Evolutionary conservation across 2,113 vertebrate genomes (phyloP).

Genomic region (Trichomycterus rosablanca): DNA sequence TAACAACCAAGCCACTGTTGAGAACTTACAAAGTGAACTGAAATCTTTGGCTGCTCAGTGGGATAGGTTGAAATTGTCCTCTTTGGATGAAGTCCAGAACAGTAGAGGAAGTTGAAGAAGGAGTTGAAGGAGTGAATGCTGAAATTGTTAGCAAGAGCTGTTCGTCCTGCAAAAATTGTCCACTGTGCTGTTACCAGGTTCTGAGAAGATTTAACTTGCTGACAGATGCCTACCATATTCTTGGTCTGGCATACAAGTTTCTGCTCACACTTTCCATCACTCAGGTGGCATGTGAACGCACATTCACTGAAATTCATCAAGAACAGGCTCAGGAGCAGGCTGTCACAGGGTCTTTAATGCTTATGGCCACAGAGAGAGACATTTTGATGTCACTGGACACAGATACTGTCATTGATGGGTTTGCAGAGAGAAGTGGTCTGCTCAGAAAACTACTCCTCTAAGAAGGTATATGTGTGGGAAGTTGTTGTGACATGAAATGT

Average conservation of each 20-base stretch:
- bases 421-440: too few species aligned
- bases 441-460: too few species aligned
- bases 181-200: conserved; percentile 17
- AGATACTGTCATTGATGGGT: too few species aligned
- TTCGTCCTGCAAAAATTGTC: conserved; percentile 29
- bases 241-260: conserved; percentile 24
- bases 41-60: neutral
- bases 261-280: conserved; percentile 30
- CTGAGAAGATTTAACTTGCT: conserved; percentile 41
- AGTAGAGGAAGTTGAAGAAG: neutral
- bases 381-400: too few species aligned
- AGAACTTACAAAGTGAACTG: neutral
- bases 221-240: conserved; percentile 32
- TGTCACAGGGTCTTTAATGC: too few species aligned
- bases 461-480: too few species aligned
- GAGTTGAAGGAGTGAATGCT: neutral
- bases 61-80: neutral
- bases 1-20: neutral
- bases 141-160: conserved; percentile 14
- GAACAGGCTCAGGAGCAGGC: too few species aligned
- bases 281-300: conserved; percentile 17
- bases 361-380: too few species aligned
- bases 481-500: too few species aligned
- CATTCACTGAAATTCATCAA: too few species aligned
- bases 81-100: neutral